These are phyloP conservation scores for Boulengeromyrus knoepffleri DNA, from an alignment of 2,113 vertebrate genomes.

Conservation along the genomic window DNA sequence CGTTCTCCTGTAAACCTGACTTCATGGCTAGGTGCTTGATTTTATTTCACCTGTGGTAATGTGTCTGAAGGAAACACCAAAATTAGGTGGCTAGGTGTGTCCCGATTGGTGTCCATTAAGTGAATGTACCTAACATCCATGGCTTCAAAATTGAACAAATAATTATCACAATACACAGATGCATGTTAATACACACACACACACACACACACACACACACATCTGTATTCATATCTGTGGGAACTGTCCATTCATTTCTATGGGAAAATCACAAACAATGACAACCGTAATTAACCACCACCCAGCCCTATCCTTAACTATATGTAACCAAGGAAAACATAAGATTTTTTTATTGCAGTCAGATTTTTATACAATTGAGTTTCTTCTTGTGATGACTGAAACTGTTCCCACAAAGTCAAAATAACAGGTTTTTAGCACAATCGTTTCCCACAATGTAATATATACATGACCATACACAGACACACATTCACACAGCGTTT, in stretches of 20 bases:
- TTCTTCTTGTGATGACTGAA: neutral
- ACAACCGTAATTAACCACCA: neutral
- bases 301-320: neutral
- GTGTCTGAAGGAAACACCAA: neutral
- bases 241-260: neutral
- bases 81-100: neutral
- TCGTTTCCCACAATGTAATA: too few species aligned
- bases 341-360: neutral
- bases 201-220: too few species aligned
- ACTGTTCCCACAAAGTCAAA: too few species aligned
- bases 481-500: too few species aligned
- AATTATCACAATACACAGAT: neutral
- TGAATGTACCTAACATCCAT: neutral
- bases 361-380: neutral
- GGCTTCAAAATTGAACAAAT: neutral
- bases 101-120: neutral
- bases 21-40: neutral
- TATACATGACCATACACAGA: too few species aligned
- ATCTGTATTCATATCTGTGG: neutral
- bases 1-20: neutral
- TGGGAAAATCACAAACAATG: neutral
- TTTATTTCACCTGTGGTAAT: neutral
- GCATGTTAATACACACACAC: neutral
- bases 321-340: neutral
- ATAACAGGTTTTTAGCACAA: too few species aligned